phyloP scores from a whole-genome alignment of 1,140 invertebrate genomes.

The Drosophila teissieri region DNA sequence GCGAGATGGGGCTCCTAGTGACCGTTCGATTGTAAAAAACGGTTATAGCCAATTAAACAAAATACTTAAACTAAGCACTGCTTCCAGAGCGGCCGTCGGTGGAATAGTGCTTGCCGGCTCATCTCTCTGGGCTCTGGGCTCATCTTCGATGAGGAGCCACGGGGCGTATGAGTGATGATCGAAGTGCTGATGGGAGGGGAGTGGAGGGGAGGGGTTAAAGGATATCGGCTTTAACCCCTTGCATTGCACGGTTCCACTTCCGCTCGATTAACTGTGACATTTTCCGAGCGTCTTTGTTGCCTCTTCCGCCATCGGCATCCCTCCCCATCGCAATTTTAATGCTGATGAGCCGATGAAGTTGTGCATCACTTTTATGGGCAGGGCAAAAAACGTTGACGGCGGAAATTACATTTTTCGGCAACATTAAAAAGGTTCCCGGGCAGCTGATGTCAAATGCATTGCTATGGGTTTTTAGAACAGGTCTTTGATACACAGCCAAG shows the following conservation, averaged over 20 bases:
- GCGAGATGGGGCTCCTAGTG: slow-evolving; percentile 8
- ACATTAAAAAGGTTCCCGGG: slow-evolving; percentile 69
- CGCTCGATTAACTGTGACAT: slow-evolving; percentile 47
- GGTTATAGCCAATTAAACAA: slow-evolving; percentile 81
- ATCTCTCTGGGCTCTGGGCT: not conserved
- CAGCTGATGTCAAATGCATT: slow-evolving; percentile 79
- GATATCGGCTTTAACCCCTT: slow-evolving; percentile 6
- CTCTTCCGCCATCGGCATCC: slow-evolving; percentile 15
- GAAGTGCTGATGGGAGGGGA: too few relatives aligned
- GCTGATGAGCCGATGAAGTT: slow-evolving; percentile 77
- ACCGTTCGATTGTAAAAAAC: slow-evolving; percentile 70
- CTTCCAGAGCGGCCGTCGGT: slow-evolving; percentile 36
- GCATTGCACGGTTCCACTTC: slow-evolving; percentile 21
- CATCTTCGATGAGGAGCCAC: slow-evolving; percentile 18
- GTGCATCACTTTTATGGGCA: slow-evolving; percentile 71
- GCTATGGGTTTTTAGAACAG: slow-evolving; percentile 51
- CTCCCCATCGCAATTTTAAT: slow-evolving; percentile 56
- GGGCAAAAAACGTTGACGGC: slow-evolving; percentile 48
- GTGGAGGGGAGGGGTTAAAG: not conserved
- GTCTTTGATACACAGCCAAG: slow-evolving; percentile 1
- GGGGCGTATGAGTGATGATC: slow-evolving; percentile 50
- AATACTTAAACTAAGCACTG: slow-evolving; percentile 67
- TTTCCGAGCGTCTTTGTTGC: slow-evolving; percentile 54
- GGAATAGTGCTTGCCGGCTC: slow-evolving; percentile 4
- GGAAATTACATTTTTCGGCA: slow-evolving; percentile 82